Percentiles rank a stretch among this genome's conserved stretches.
These are phyloP conservation scores for Cancer borealis DNA, from an alignment of 2,888 invertebrate genomes.

Conservation along the genomic window DNA sequence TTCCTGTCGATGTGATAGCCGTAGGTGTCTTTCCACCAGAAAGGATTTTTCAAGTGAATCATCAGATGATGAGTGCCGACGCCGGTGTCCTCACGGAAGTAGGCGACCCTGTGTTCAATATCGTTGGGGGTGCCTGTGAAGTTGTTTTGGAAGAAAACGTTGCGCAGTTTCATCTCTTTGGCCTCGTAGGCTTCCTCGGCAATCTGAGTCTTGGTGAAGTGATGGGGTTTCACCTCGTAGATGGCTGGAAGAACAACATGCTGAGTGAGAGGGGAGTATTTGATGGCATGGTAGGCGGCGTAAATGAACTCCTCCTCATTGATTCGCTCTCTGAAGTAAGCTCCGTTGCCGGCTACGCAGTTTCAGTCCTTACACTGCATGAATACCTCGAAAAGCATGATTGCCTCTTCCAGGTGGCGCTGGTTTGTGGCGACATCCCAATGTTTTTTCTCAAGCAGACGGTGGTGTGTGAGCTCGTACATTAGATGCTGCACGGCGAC, in stretches of 20 bases:
- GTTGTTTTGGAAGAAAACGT: slow-evolving; percentile 78
- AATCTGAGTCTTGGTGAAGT: slow-evolving; percentile 84
- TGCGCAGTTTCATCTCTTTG: slow-evolving; percentile 76
- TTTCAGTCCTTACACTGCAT: slow-evolving; percentile 87
- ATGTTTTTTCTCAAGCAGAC: slow-evolving; percentile 83
- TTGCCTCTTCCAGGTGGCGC: slow-evolving; percentile 84
- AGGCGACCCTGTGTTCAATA: slow-evolving; percentile 84
- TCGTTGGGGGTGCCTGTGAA: slow-evolving; percentile 80
- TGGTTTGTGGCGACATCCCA: slow-evolving; percentile 84
- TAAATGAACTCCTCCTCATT: slow-evolving; percentile 86
- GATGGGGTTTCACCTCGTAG: slow-evolving; percentile 85
- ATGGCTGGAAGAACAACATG: slow-evolving; percentile 84
- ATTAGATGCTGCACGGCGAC: slow-evolving; percentile 84
- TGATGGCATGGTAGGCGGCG: slow-evolving; percentile 83
- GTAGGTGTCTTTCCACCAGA: slow-evolving; percentile 74
- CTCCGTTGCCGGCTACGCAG: slow-evolving; percentile 85
- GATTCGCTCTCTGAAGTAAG: slow-evolving; percentile 85
- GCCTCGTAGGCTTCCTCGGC: slow-evolving; percentile 81
- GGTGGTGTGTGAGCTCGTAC: slow-evolving; percentile 82
- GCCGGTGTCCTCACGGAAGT: slow-evolving; percentile 87
- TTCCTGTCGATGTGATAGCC: slow-evolving; percentile 78
- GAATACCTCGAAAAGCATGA: slow-evolving; percentile 85
- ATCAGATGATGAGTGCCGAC: slow-evolving; percentile 84
- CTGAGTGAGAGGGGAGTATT: slow-evolving; percentile 80
- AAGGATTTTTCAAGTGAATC: slow-evolving; percentile 71